These are phyloP conservation scores for Pollimyrus isidori DNA, from an alignment of 2,113 vertebrate species.

Conservation along the genomic window DNA sequence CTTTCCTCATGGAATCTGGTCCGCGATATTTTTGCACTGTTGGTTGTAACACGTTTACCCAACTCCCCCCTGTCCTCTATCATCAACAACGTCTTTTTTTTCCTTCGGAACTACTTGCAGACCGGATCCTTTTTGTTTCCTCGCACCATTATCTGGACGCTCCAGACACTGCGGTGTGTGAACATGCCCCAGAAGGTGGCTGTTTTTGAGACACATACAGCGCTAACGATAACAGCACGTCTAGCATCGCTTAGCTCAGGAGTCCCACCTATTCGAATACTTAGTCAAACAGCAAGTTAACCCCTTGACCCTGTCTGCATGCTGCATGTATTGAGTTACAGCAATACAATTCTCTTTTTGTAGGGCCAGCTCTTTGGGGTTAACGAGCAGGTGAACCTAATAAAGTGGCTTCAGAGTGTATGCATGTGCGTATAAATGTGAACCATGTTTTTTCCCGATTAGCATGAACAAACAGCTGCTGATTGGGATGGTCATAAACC, in stretches of 20 bases:
- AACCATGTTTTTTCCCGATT: neutral
- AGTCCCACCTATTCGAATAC: neutral
- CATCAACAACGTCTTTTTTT: neutral
- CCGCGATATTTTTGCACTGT: neutral
- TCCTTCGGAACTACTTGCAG: neutral
- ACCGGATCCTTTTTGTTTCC: neutral
- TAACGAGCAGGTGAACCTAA: neutral
- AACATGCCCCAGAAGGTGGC: neutral
- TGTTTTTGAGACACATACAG: neutral
- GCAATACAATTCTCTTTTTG: neutral
- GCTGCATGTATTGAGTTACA: neutral
- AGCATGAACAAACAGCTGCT: constrained; percentile 20
- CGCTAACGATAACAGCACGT: neutral
- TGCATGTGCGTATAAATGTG: neutral
- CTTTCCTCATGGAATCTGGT: neutral
- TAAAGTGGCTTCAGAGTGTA: neutral
- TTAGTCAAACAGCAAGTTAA: neutral
- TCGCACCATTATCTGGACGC: neutral
- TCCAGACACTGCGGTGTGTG: neutral
- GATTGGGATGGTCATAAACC: constrained; percentile 9
- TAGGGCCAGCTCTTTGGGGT: neutral
- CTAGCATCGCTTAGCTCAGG: neutral
- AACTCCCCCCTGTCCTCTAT: neutral
- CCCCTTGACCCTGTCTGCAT: neutral
- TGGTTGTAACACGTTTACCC: neutral